phyloP scores from a whole-genome alignment of 2,888 invertebrate species.

The Brachyopa scutellaris region DNA sequence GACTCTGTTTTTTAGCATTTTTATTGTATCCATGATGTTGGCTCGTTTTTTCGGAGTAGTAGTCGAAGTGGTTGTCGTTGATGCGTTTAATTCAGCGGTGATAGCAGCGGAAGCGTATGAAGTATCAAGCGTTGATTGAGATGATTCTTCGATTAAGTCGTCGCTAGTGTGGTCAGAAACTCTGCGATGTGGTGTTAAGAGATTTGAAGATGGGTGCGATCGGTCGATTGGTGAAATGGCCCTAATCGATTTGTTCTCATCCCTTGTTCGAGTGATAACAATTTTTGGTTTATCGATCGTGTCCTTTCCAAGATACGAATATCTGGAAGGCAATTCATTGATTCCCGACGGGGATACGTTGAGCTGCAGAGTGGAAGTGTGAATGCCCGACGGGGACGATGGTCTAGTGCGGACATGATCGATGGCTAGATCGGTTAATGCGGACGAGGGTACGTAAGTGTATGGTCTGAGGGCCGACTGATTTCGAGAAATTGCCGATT shows the following conservation, averaged over 20 bases:
- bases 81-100: conserved; percentile 31
- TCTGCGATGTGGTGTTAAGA: conserved; percentile 57
- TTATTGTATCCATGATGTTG: conserved; percentile 70
- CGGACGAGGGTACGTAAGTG: conserved; percentile 46
- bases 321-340: conserved; percentile 37
- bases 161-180: conserved; percentile 45
- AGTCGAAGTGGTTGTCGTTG: conserved; percentile 5
- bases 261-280: conserved; percentile 31
- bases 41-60: conserved; percentile 57
- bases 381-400: conserved; percentile 24
- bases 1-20: conserved; percentile 64
- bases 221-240: conserved; percentile 30
- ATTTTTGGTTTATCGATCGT: conserved; percentile 40
- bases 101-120: conserved; percentile 60
- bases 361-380: conserved; percentile 52
- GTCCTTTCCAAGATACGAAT: too few species aligned
- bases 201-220: conserved; percentile 16
- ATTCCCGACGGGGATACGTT: conserved; percentile 59
- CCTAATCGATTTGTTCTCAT: conserved; percentile 12
- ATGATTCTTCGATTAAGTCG: conserved; percentile 45
- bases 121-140: conserved; percentile 57
- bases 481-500: conserved; percentile 62
- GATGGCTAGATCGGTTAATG: conserved; percentile 30
- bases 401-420: conserved; percentile 41
- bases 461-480: conserved; percentile 62